These are phyloP conservation scores for Vespertilio murinus DNA, from an alignment of 2,797 vertebrate genomes.

Conservation along the genomic window DNA sequence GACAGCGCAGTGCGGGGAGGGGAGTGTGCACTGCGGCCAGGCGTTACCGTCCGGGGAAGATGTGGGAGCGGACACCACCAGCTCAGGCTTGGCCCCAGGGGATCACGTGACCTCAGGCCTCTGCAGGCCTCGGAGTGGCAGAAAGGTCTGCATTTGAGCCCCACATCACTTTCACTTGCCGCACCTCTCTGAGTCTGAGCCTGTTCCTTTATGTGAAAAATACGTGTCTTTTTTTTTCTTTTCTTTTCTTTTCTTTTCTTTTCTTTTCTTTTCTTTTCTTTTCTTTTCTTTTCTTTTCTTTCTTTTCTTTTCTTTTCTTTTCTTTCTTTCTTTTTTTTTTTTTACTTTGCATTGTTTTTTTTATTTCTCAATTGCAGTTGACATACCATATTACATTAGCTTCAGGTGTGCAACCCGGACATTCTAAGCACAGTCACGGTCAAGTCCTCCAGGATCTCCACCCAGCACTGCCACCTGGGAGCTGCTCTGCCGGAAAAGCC, in stretches of 20 bases:
- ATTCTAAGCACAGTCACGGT: not conserved
- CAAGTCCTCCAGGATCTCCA: not conserved
- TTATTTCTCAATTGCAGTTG: not conserved
- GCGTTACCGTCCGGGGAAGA: not conserved
- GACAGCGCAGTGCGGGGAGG: not conserved
- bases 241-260: not conserved
- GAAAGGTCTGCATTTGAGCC: not conserved
- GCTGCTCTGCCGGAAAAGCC: not conserved
- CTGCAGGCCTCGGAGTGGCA: not conserved
- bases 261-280: not conserved
- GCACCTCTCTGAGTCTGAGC: too few species aligned
- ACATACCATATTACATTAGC: not conserved
- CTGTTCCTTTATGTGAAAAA: not conserved
- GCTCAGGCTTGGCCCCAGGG: not conserved
- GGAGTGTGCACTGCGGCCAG: rapidly evolving
- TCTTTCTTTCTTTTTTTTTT: not conserved
- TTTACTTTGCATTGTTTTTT: not conserved
- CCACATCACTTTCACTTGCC: not conserved
- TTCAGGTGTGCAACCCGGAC: not conserved
- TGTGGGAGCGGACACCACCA: not conserved
- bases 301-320: too few species aligned
- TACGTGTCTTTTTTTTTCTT: too few species aligned
- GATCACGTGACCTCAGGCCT: not conserved
- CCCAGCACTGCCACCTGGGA: not conserved
- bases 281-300: not conserved